These are phyloP conservation scores for Chloroclystis v-ata DNA, from an alignment of 2,888 invertebrate species.

Conservation along the genomic window DNA sequence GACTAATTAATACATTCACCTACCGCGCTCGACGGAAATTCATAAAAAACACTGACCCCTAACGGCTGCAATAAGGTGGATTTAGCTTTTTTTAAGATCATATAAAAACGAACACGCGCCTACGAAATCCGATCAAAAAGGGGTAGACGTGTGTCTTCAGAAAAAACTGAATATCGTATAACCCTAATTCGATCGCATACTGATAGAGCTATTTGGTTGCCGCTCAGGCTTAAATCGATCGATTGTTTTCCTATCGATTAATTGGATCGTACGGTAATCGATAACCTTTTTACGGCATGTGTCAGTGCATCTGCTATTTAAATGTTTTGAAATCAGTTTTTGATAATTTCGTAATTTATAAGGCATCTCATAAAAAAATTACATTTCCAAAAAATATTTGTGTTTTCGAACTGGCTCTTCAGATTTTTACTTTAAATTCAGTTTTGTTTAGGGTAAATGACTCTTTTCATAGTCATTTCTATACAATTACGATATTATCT, in stretches of 20 bases:
- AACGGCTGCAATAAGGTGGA: slow-evolving; percentile 73
- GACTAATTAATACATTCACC: slow-evolving; percentile 73
- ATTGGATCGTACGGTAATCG: slow-evolving; percentile 76
- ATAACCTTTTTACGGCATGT: slow-evolving; percentile 68
- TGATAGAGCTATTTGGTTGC: slow-evolving; percentile 74
- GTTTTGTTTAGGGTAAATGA: too few relatives aligned
- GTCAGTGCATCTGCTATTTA: slow-evolving; percentile 65
- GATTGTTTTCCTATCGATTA: slow-evolving; percentile 75
- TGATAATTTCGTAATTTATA: slow-evolving; percentile 1
- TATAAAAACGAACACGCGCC: slow-evolving; percentile 71
- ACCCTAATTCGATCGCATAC: slow-evolving; percentile 67
- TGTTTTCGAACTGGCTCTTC: too few relatives aligned
- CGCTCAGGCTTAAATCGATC: slow-evolving; percentile 56
- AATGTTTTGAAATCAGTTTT: slow-evolving; percentile 32
- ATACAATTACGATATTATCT: too few relatives aligned
- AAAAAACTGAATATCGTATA: slow-evolving; percentile 62
- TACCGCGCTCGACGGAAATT: slow-evolving; percentile 57
- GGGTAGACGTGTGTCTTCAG: slow-evolving; percentile 63
- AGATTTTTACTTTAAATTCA: too few relatives aligned
- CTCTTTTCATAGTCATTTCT: too few relatives aligned
- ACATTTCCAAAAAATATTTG: too few relatives aligned
- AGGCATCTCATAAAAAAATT: neutral
- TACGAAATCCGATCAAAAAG: slow-evolving; percentile 73
- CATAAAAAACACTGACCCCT: slow-evolving; percentile 62
- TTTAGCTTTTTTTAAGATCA: slow-evolving; percentile 59